Evolutionary conservation across 2,888 invertebrate species (phyloP).

Genomic region (Aelia acuminata): DNA sequence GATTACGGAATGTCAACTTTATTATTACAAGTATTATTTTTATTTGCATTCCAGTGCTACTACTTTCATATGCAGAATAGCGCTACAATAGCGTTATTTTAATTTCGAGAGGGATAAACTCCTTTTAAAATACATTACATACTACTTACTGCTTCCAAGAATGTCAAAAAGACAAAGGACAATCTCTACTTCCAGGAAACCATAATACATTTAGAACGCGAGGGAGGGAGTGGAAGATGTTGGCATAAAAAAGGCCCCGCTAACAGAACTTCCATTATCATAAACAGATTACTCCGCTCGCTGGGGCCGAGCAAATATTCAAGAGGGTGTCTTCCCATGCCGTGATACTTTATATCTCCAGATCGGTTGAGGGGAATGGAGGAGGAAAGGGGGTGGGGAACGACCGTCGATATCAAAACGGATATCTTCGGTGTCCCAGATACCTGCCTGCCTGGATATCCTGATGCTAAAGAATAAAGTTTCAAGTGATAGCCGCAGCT

Average conservation of each 20-base stretch:
- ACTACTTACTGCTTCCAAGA: not conserved
- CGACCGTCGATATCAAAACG: not conserved
- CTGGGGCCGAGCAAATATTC: not conserved
- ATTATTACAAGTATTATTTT: no score
- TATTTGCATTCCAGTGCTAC: no score
- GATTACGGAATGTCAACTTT: no score
- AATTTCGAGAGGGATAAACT: no score
- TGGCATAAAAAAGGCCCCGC: not conserved
- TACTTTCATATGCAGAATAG: no score
- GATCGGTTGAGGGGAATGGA: not conserved
- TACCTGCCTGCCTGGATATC: not conserved
- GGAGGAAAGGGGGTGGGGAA: not conserved
- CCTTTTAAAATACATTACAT: no score
- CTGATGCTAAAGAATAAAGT: not conserved
- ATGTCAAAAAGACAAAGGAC: not conserved
- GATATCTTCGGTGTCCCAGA: not conserved
- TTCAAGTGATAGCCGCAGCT: no score
- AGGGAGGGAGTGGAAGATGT: not conserved
- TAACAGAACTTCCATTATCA: slow-evolving; percentile 23
- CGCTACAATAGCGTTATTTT: no score
- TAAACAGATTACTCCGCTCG: slow-evolving; percentile 11
- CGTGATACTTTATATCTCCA: not conserved
- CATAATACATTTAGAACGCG: not conserved
- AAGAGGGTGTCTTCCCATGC: not conserved
- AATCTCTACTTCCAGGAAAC: not conserved